phyloP scores from a whole-genome alignment of 2,113 vertebrate species.

The Malurus elegans region DNA sequence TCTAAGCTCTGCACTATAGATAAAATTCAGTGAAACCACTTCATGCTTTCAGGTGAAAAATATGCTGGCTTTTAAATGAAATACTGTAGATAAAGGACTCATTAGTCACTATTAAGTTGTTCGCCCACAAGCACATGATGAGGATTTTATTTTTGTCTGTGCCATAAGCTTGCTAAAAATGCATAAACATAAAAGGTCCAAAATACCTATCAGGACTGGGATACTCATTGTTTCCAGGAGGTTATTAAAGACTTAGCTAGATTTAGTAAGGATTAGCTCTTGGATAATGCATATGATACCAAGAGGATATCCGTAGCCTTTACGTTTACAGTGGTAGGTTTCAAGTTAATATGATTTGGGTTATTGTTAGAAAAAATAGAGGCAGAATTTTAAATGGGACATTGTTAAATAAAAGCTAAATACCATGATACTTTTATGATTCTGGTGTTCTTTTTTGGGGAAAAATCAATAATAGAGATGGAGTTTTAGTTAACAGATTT shows the following conservation, averaged over 20 bases:
- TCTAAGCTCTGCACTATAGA: background rate
- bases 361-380: background rate
- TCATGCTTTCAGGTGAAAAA: conserved; percentile 2
- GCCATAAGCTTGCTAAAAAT: background rate
- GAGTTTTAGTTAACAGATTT: background rate
- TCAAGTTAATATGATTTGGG: background rate
- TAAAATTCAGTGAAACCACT: background rate
- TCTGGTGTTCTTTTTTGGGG: background rate
- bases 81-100: background rate
- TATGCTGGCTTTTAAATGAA: background rate
- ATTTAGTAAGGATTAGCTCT: conserved; percentile 11
- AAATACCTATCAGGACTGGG: background rate
- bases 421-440: background rate
- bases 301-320: background rate
- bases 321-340: background rate
- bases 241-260: conserved; percentile 32
- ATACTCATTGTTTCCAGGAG: background rate
- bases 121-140: background rate
- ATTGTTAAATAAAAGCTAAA: background rate
- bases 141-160: background rate
- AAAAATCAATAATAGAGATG: background rate
- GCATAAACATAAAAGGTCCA: background rate
- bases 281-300: background rate
- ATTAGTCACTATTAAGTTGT: background rate
- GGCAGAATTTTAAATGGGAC: background rate